Base-by-base conservation (phyloP, 2,113 vertebrate species). In the Falcunculus frontatus region DNA sequence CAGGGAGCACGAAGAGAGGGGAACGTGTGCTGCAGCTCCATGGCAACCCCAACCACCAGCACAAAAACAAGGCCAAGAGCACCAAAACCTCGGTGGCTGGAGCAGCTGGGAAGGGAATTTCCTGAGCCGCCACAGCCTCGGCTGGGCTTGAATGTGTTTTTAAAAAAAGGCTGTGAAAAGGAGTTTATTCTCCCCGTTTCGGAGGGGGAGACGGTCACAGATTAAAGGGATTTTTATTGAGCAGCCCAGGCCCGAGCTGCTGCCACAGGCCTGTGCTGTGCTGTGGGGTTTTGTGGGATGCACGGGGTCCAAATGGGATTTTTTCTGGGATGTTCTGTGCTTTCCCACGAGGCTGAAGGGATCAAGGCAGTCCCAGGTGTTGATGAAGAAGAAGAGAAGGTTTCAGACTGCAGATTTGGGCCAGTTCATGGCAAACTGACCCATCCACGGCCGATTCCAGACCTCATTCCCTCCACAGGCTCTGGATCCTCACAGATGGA, bases 71-170 rank as follows among this genome's bases (percentile, higher is more conserved):
- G 67, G 65, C 70, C 82, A 33, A 19, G 57, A 52, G 75, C 81
- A 84, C 77, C 81, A 29, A 57, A 59, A 30, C 53, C 78, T 23
- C 74, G 1, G 32, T 10, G 64, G 65, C 86, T 59, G 87, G 2
- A 75, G 95, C 80, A 95, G 93, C 70, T 75, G 64, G 33, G 32
- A 6, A 37, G 57, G 55, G 75, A 85, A 83, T 92, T 85, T 32
- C 41, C 63, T 69, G 75, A 27, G 46, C 39, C 59, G 59, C 23
- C 84, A 10, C 72, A 75, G 67, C n/a, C 65, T 68, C 42, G 37
- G 41, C 49, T 46, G 88, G 70, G 62, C 37, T 19, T 5, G 12
- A 16, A 19, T 5, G 41, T 63, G 62, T 35, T 32, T 44, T 13
- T n/a, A 8, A 16, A 16, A 32, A 16, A 32, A 33, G 60, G 35